Evolutionary conservation across 1,140 invertebrate genomes (phyloP).

Genomic region (Bombus cullumanus): DNA sequence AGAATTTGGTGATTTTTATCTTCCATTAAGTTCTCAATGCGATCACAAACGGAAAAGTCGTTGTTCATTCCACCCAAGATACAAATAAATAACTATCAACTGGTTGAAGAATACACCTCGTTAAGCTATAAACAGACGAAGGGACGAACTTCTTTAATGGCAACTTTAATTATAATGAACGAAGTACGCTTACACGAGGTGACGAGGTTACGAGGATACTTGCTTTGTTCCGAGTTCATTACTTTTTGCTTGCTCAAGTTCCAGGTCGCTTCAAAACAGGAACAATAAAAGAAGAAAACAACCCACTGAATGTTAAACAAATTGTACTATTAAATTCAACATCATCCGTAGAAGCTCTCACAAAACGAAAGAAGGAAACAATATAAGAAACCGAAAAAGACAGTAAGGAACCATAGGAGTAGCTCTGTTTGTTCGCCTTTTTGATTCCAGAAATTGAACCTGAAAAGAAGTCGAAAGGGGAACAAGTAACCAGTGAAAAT

Average conservation of each 20-base stretch:
- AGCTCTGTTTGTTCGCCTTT: background rate
- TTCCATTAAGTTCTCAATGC: too few relatives aligned
- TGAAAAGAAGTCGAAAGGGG: background rate
- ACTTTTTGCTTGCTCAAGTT: slow-evolving; percentile 26
- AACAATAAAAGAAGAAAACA: background rate
- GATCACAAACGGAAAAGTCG: too few relatives aligned
- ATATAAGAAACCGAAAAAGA: background rate
- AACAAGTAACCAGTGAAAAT: slow-evolving; percentile 27
- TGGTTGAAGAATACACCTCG: background rate
- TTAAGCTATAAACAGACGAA: background rate
- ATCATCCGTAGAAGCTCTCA: too few relatives aligned
- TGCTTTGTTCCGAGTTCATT: slow-evolving; percentile 41
- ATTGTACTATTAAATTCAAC: background rate
- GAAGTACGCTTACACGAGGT: slow-evolving; percentile 34
- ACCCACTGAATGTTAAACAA: background rate
- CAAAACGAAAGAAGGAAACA: too few relatives aligned
- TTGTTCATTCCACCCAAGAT: too few relatives aligned
- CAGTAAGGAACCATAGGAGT: background rate
- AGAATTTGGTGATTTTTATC: too few relatives aligned
- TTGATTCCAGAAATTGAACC: background rate
- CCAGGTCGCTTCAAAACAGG: background rate
- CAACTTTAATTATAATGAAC: slow-evolving; percentile 34
- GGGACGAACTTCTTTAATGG: background rate
- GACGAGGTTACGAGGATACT: slow-evolving; percentile 18
- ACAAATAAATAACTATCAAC: background rate